Percentiles rank a stretch among this genome's conserved stretches.
Conservation (phyloP, 2,797 vertebrate genomes). For the Siniperca obscura region DNA sequence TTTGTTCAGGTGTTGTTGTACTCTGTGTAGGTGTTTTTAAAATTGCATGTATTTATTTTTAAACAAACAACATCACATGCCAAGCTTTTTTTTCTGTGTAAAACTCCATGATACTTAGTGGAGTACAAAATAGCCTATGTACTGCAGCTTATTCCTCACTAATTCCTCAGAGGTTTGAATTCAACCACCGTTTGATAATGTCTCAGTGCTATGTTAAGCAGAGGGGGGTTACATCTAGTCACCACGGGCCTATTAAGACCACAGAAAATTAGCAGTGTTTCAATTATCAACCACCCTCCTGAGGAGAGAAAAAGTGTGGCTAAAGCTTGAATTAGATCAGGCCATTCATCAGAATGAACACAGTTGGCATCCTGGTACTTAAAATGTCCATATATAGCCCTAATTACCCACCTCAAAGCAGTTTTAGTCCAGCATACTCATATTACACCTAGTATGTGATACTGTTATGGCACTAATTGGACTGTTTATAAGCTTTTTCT, state of each 20-base stretch:
- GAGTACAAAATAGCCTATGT: conserved; percentile 23
- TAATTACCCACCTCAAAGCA: conserved; percentile 57
- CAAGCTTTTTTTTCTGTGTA: background rate
- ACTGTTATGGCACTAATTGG: conserved; percentile 42
- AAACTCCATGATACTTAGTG: background rate
- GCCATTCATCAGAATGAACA: conserved; percentile 67
- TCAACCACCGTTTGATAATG: conserved; percentile 62
- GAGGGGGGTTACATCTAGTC: conserved; percentile 67
- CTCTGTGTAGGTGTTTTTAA: conserved; percentile 9
- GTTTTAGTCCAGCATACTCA: conserved; percentile 34
- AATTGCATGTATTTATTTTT: conserved; percentile 29
- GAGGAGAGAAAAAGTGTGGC: conserved; percentile 66
- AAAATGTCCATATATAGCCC: conserved; percentile 60
- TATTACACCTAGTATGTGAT: conserved; percentile 34
- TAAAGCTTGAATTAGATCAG: conserved; percentile 74
- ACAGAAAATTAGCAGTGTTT: conserved; percentile 78
- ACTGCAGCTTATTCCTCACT: conserved; percentile 41
- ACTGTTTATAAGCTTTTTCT: conserved; percentile 10
- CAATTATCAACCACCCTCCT: conserved; percentile 73
- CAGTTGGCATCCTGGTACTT: conserved; percentile 55
- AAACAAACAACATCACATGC: conserved; percentile 20
- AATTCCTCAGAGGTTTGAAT: conserved; percentile 63
- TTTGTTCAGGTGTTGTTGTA: conserved; percentile 33
- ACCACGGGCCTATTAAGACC: conserved; percentile 72
- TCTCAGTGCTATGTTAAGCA: conserved; percentile 63